Conservation (phyloP, 1,140 invertebrate genomes). For the Caerostris extrusa region DNA sequence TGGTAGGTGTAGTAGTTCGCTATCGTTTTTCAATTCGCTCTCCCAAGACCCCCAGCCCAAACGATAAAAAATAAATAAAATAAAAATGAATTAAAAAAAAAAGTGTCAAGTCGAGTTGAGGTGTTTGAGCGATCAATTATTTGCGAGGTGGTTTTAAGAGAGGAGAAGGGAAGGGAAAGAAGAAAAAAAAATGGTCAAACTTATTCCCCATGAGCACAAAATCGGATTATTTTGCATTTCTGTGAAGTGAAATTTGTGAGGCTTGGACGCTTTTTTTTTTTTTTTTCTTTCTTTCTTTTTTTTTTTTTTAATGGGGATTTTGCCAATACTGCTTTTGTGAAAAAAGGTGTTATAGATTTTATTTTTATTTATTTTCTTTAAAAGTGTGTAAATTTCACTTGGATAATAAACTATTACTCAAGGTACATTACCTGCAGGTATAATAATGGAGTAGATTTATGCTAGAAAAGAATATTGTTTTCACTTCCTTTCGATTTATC, state of each 20-base stretch:
- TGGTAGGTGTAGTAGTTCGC: slow-evolving; percentile 16
- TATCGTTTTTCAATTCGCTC: slow-evolving; percentile 7
- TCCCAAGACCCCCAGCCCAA: background rate
- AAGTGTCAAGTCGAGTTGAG: slow-evolving; percentile 52
- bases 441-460: no score
- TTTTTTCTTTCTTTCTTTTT: background rate
- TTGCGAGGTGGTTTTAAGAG: slow-evolving; percentile 17
- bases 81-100: slow-evolving; percentile 4
- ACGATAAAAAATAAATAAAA: background rate
- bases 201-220: background rate
- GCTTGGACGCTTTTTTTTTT: background rate
- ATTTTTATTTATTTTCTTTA: background rate
- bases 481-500: no score
- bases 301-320: background rate
- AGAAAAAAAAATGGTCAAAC: background rate
- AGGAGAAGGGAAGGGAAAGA: background rate
- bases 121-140: slow-evolving; percentile 66
- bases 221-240: slow-evolving; percentile 61
- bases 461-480: no score
- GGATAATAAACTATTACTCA: no score
- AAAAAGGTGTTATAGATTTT: background rate
- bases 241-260: background rate
- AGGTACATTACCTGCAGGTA: no score
- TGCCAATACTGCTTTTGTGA: background rate
- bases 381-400: background rate